A percentile compares a stretch with the other conserved stretches of the same genome.
phyloP scores from a whole-genome alignment of 2,113 vertebrate genomes.

The Rhizomys pruinosus region DNA sequence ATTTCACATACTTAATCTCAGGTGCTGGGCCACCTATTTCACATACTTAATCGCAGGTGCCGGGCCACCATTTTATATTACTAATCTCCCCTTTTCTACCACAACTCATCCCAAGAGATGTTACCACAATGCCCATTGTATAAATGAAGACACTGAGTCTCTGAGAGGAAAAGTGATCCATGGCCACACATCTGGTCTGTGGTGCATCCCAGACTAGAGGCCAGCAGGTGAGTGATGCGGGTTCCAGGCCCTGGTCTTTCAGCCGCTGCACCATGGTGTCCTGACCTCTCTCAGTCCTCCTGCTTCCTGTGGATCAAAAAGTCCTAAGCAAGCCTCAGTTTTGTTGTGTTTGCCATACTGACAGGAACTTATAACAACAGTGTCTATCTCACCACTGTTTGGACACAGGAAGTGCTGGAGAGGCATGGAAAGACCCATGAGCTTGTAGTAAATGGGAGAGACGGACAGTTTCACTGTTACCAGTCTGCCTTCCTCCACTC shows the following conservation, averaged over 20 bases:
- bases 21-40: too few species aligned
- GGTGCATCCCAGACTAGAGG: background rate
- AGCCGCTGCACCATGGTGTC: background rate
- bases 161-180: background rate
- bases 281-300: background rate
- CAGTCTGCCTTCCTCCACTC: background rate
- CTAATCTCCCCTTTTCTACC: background rate
- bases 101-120: background rate
- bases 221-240: too few species aligned
- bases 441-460: background rate
- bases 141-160: slow-evolving; percentile 16
- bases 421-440: background rate
- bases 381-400: background rate
- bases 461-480: background rate
- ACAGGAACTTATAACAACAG: background rate
- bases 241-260: background rate
- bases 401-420: background rate
- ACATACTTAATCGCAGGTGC: too few species aligned
- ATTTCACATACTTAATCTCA: too few species aligned
- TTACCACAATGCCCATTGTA: background rate
- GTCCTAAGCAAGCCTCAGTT: background rate
- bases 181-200: background rate
- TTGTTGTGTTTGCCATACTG: background rate
- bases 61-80: too few species aligned
- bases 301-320: background rate